Conservation (phyloP, 2,797 vertebrate species). For the Gobio occitaniae region DNA sequence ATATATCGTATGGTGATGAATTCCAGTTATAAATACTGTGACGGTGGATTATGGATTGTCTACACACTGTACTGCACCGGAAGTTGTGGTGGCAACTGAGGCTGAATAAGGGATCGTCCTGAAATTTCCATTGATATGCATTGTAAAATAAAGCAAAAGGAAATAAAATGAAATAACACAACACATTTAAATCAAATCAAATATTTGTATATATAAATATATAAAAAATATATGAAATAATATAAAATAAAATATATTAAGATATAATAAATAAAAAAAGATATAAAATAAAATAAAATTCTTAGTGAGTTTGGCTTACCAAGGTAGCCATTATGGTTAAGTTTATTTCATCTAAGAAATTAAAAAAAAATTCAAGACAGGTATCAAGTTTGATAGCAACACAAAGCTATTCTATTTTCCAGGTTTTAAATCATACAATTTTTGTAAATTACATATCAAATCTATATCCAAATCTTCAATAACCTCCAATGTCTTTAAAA, state of each 20-base stretch:
- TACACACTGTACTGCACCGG: background rate
- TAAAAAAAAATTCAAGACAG: background rate
- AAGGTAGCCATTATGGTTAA: background rate
- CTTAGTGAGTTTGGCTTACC: no score
- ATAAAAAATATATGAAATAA: no score
- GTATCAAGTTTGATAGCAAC: background rate
- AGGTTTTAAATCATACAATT: background rate
- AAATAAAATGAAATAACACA: background rate
- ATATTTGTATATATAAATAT: no score
- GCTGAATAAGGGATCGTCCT: no score
- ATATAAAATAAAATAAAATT: background rate
- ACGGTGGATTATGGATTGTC: background rate
- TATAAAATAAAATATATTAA: background rate
- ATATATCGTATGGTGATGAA: no score
- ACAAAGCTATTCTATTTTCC: background rate
- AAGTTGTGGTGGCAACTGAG: no score
- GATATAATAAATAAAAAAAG: background rate
- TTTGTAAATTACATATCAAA: background rate
- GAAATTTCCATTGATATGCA: no score
- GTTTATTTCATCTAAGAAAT: background rate
- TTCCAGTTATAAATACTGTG: no score
- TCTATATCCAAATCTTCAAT: background rate
- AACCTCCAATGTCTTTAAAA: background rate
- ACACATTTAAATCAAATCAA: no score
- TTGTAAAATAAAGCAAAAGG: background rate